Percentiles rank a stretch among this genome's conserved stretches.
phyloP scores from a whole-genome alignment of 1,140 invertebrate species.

The Tachypleus tridentatus region DNA sequence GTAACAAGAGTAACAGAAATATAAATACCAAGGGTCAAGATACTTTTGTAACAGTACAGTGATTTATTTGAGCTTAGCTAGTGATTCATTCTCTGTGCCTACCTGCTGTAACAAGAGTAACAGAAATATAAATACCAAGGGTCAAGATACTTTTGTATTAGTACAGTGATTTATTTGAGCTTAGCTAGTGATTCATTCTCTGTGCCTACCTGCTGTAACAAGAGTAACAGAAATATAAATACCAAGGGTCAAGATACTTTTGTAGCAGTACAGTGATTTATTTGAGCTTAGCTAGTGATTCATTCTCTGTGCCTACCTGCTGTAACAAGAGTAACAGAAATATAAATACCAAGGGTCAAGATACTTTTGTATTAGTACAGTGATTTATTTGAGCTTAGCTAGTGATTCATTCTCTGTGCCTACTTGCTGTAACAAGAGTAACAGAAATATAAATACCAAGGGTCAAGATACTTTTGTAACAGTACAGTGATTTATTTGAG shows the following conservation, averaged over 20 bases:
- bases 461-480: too few species aligned
- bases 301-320: slow-evolving; percentile 78
- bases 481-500: too few species aligned
- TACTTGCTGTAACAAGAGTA: slow-evolving; percentile 53
- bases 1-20: slow-evolving; percentile 13
- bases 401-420: slow-evolving; percentile 78
- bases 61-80: slow-evolving; percentile 89
- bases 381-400: slow-evolving; percentile 79
- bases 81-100: slow-evolving; percentile 71
- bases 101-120: slow-evolving; percentile 55
- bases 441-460: too few species aligned
- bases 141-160: too few species aligned
- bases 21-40: too few species aligned
- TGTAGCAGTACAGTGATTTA: too few species aligned
- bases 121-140: too few species aligned
- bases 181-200: slow-evolving; percentile 84
- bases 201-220: slow-evolving; percentile 65
- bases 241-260: too few species aligned
- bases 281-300: slow-evolving; percentile 86
- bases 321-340: slow-evolving; percentile 33
- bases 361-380: too few species aligned
- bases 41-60: too few species aligned
- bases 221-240: too few species aligned
- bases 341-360: too few species aligned
- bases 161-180: slow-evolving; percentile 45